Base-by-base conservation (phyloP, 2,113 vertebrate genomes). In the Collichthys lucidus region DNA sequence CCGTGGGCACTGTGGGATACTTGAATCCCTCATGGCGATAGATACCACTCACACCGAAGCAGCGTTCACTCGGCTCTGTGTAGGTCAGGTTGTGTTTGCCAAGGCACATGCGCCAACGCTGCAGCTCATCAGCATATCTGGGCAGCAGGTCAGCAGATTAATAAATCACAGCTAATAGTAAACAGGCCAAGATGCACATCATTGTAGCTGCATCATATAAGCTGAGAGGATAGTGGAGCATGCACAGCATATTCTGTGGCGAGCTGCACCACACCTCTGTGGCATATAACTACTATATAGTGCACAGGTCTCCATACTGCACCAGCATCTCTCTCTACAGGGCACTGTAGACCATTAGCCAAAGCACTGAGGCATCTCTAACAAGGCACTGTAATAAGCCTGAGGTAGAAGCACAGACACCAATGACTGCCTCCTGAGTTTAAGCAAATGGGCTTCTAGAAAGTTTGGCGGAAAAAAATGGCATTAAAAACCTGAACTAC, bases 21-120 rank as follows among this genome's bases (percentile, higher is more conserved):
- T 90, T 91, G 84, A 96, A 95, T 62, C 75, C 91, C 83, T 95
- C 92, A 4, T 96, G 95, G 14, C 89, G 87, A 83, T 94, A 91
- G 80, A 95, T 94, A 40, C 88, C 93, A 29, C 83, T 59, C 80
- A 95, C 89, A 2, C 44, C 49, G 46, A 91, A 90, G 87, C 95
- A 96, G 35, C 2, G 69, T 77, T 96, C 90, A 4, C 83, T 89
- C 0, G 85, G 31, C 79, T 95, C 95, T 0, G 84, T 80, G 69
- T 82, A 49, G 35, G 94, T 96, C 88, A 96, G 89, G 86, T 96
- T 96, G 90, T 96, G 93, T 91, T 96, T 96, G 57, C 94, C 94
- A 5, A 95, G 83, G 79, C 95, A 95, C 91, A 96, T 95, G 67
- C 80, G 91, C 95, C 95, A 96, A 26, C 94, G 94, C 19, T 92